Base-by-base conservation (phyloP, 2,113 vertebrate species). In the Microcebus jonahi region DNA sequence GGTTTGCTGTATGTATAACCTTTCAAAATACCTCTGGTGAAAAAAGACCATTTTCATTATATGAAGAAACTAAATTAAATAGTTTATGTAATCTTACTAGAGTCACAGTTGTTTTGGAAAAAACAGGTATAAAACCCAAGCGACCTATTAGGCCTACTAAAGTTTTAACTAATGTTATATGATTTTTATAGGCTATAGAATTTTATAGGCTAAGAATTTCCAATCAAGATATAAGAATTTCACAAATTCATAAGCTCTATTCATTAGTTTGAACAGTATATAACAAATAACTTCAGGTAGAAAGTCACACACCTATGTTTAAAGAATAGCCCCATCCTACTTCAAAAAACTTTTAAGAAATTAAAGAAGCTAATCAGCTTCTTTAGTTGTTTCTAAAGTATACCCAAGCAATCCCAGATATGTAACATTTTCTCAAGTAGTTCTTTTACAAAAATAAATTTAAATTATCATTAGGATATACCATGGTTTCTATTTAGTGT, bases 171-270 rank as follows among this genome's bases (percentile, higher is more conserved):
- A 83, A 83, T 36, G 10, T 75, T 86, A 42, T 53, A 34, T 25
- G 59, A 81, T 45, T 42, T 14, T 75, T 48, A 88, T 48, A 34
- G 36, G 18, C 13, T 61, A 88, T 34, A 45, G 45, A 45, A 8
- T 45, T 45, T 45, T 45, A 45, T 45, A 45, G 45, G 45, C 27
- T 80, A 95, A 79, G 59, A 88, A 91, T 88, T 84, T 75, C 55
- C 91, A 94, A 53, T 89, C 11, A 39, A 89, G 79, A 96, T 55
- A 68, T 80, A 94, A 91, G 55, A 84, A 94, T 63, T 91, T 93
- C 34, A 94, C 13, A 87, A 67, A 77, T 63, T 88, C 50, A 87
- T 45, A 55, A 36, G 25, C 31, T 96, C 34, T 91, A 50, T 42
- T 88, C 31, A 83, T 73, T 91, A 83, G 36, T 73, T 82, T 75